Base-by-base conservation (phyloP, 2,113 vertebrate genomes). In the Dunckerocampus dactyliophorus region DNA sequence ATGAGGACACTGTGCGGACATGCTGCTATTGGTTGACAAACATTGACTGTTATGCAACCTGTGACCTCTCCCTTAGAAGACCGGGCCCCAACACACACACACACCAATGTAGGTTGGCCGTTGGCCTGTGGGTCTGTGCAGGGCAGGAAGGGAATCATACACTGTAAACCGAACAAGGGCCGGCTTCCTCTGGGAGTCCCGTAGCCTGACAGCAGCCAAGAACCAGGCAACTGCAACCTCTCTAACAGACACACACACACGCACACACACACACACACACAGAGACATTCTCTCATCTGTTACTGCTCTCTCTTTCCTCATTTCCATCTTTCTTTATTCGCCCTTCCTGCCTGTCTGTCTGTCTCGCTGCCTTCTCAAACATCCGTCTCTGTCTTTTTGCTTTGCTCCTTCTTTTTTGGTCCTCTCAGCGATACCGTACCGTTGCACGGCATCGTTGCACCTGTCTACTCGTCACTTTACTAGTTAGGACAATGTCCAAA, bases 121-220 rank as follows among this genome's bases (percentile, higher is more conserved):
- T 69, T 76, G 89, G 90, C 89, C 85, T 65, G 75, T 64, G 71
- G 80, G 89, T 89, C 88, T 89, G 67, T 59, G 82, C 78, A 69
- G 75, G 87, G 90, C 90, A 93, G 93, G 93, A 94, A 94, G 91
- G 88, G 86, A 86, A 90, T 85, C 87, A 93, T 93, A 92, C 88
- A 89, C 88, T 86, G 82, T 87, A 88, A 88, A 88, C 82, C 90
- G 87, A 91, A 89, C 82, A 84, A 86, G 83, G 81, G 83, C 87
- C 79, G 69, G 82, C 89, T 92, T 93, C 91, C 89, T 90, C 71
- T 85, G 88, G 90, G 90, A 88, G 82, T 88, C 84, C 86, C 86
- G 76, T 59, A 75, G 84, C 79, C 82, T 88, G 91, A 91, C 87
- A 83, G 80, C 83, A 83, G 91, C 90, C 88, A 92, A 92, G 87